Evolutionary conservation across 2,797 vertebrate species (phyloP).

Genomic region (Psittacula echo): DNA sequence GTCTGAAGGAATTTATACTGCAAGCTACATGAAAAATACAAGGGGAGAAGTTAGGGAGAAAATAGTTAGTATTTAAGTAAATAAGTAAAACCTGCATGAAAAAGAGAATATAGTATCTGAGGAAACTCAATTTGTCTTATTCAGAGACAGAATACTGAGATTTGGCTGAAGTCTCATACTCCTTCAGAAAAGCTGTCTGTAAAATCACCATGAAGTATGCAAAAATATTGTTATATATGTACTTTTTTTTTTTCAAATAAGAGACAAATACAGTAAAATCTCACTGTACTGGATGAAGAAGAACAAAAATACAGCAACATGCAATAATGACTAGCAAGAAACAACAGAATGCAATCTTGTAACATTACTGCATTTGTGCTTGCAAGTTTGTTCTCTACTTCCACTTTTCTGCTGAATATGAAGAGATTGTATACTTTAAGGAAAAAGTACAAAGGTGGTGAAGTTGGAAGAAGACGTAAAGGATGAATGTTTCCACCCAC

Average conservation of each 20-base stretch:
- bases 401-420: background rate
- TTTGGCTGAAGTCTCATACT: background rate
- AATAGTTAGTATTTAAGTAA: background rate
- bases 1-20: background rate
- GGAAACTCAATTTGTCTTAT: background rate
- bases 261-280: background rate
- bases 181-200: background rate
- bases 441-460: background rate
- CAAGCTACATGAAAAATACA: background rate
- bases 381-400: background rate
- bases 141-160: background rate
- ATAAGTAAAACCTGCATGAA: background rate
- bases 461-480: background rate
- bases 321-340: background rate
- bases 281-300: background rate
- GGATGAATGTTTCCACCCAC: background rate
- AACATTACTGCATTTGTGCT: background rate
- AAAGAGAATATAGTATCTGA: background rate
- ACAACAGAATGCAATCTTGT: background rate
- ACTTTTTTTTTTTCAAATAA: background rate
- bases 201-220: background rate
- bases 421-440: background rate
- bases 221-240: background rate
- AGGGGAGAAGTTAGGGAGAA: background rate
- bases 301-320: background rate